Base-by-base conservation (phyloP, 2,797 vertebrate species). In the Muraenolepis orangiensis region DNA sequence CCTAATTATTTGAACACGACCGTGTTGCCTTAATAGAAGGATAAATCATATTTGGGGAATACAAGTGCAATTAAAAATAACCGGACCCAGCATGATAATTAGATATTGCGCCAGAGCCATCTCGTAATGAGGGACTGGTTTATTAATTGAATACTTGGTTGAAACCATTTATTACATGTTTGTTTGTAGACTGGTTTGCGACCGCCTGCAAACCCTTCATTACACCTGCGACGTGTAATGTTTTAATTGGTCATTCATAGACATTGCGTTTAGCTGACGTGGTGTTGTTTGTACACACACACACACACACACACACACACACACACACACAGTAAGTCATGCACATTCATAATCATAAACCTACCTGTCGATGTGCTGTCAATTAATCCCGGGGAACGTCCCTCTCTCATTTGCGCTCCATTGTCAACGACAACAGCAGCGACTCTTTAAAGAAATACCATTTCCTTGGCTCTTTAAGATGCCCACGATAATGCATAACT, bases 341-440 rank as follows among this genome's bases (percentile, higher is more conserved):
- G 5, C 11, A 38, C 8, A 4, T 34, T 36, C 8, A 36, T 2
- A 6, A n/a, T n/a, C n/a, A 20, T 32, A 31, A n/a, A 26, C 87
- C 75, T 93, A 94, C 94, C 94, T 95, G 91, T 88, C 88, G 91
- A 82, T 86, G 90, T 85, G 90, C 87, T 87, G 83, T 93, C 90
- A 91, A 29, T 92, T 87, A 92, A 91, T 92, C 92, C 90, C 78
- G 83, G 76, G 82, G 84, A 89, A 78, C 80, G 86, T 83, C 83
- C 86, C 81, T 89, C 81, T 89, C 86, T 94, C 91, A 95, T 93
- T 91, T 92, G 90, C 87, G 90, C 87, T 93, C 93, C 93, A 93
- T 91, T 87, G 84, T 87, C 87, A 90, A 78, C 80, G 87, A 85
- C 81, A 85, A 88, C 86, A 81, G n/a, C 86, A 81, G 70, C 80